A percentile compares a stretch with the other conserved stretches of the same genome.
phyloP scores from a whole-genome alignment of 2,797 vertebrate species.

The Adelosebastes latens region DNA sequence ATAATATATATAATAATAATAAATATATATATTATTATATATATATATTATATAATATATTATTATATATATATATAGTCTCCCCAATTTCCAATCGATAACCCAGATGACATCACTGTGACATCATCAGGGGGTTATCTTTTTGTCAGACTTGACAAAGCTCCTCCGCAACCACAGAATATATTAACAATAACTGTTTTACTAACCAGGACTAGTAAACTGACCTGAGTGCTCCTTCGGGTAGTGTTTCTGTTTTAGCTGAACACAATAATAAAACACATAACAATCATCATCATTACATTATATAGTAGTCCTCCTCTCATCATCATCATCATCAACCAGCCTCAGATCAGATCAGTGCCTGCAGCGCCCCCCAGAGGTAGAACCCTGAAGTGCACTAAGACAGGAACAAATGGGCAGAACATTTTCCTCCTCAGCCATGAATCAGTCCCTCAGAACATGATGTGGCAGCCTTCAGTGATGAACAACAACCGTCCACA shows the following conservation, averaged over 20 bases:
- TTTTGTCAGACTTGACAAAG: neutral
- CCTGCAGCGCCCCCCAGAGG: slow-evolving; percentile 53
- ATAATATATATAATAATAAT: no score
- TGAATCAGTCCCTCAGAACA: slow-evolving; percentile 32
- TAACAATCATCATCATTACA: neutral
- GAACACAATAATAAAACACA: neutral
- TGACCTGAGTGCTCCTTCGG: no score
- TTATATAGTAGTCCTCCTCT: neutral
- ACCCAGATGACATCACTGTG: slow-evolving; percentile 12
- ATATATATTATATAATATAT: no score
- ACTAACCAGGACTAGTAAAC: neutral
- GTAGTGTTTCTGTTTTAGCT: neutral
- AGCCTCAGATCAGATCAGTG: neutral
- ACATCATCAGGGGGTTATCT: neutral
- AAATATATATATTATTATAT: no score
- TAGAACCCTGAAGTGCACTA: neutral
- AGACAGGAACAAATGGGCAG: neutral
- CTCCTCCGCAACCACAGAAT: neutral
- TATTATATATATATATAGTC: no score
- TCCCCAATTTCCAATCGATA: neutral
- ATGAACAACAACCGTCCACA: slow-evolving; percentile 39
- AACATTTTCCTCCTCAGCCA: neutral
- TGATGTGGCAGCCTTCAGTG: slow-evolving; percentile 51
- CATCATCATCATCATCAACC: neutral
- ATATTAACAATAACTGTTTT: neutral